These are phyloP conservation scores for Tiaroga cobitis DNA, from an alignment of 2,797 vertebrate species.

Conservation along the genomic window DNA sequence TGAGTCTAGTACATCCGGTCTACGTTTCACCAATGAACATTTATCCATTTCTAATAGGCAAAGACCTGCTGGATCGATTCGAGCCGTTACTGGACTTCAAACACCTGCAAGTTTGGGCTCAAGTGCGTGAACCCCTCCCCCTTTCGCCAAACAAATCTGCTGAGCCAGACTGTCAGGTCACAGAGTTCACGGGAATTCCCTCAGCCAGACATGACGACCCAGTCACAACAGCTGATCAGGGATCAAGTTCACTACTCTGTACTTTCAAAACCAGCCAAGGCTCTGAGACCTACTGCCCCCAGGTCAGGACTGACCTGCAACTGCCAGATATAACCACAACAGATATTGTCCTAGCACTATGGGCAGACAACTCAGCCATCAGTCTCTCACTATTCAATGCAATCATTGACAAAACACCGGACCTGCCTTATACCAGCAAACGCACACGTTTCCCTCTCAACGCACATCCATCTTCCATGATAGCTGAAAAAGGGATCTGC, in stretches of 20 bases:
- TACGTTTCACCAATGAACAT: background rate
- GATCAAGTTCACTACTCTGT: background rate
- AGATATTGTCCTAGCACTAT: no score
- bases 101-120: background rate
- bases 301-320: no score
- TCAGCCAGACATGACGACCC: no score
- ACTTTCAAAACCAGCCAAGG: background rate
- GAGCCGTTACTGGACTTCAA: background rate
- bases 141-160: background rate
- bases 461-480: no score
- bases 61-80: constrained; percentile 7
- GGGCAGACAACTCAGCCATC: no score
- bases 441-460: no score
- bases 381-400: no score
- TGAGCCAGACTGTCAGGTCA: background rate
- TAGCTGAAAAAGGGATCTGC: no score
- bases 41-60: background rate
- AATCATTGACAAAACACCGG: no score
- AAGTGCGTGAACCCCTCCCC: constrained; percentile 2
- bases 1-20: background rate
- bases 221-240: background rate
- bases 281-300: no score
- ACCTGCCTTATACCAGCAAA: no score
- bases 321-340: no score
- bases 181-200: background rate